Percentiles rank a stretch among this genome's conserved stretches.
These are phyloP conservation scores for Pyrocoelia pectoralis DNA, from an alignment of 2,888 invertebrate species.

Conservation along the genomic window DNA sequence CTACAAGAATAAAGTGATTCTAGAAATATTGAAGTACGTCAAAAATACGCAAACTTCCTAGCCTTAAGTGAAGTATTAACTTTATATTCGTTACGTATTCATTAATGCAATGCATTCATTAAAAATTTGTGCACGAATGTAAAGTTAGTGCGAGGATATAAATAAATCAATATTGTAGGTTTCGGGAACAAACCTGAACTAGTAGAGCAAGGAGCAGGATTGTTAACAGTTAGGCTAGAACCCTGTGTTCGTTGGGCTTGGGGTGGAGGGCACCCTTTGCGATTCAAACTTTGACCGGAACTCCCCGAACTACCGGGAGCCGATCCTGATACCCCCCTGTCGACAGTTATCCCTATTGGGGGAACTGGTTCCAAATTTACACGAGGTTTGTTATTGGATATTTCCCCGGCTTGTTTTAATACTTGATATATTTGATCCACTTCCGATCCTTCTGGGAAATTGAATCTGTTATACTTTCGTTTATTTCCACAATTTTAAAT, in stretches of 20 bases:
- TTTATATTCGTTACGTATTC: constrained; percentile 30
- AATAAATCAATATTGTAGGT: constrained; percentile 14
- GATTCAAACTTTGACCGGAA: constrained; percentile 65
- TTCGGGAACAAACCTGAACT: constrained; percentile 71
- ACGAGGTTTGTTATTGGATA: constrained; percentile 65
- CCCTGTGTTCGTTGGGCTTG: constrained; percentile 59
- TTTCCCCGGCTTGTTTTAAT: constrained; percentile 93
- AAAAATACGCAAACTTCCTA: constrained; percentile 25
- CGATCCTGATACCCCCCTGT: constrained; percentile 50
- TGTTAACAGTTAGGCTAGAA: constrained; percentile 67
- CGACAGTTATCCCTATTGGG: constrained; percentile 59
- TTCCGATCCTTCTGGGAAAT: constrained; percentile 61
- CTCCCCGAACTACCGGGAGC: constrained; percentile 58
- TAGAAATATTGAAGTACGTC: constrained; percentile 24
- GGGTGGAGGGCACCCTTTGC: constrained; percentile 53
- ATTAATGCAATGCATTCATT: background rate
- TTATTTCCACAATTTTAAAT: background rate
- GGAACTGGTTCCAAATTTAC: constrained; percentile 54
- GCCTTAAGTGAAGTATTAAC: constrained; percentile 11
- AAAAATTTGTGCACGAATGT: constrained; percentile 28
- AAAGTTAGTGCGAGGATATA: constrained; percentile 16
- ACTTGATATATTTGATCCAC: constrained; percentile 95
- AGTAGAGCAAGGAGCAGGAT: constrained; percentile 71
- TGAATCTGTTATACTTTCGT: constrained; percentile 2
- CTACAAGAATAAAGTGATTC: constrained; percentile 28